Conservation (phyloP, 2,113 vertebrate genomes). For the Cyprinodon tularosa region DNA sequence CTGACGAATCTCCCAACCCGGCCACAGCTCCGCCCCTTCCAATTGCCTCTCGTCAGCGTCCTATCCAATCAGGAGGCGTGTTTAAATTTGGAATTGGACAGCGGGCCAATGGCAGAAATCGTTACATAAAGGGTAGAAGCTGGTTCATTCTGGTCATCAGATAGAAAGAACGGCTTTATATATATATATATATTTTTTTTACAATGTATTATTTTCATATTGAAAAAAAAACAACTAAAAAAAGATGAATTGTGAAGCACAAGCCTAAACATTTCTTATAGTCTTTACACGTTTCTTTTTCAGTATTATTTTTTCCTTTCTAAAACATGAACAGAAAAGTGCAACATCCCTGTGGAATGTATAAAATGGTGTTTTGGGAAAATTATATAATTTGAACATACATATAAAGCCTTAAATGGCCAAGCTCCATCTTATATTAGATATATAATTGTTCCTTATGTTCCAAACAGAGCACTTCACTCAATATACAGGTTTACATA, state of each 20-base stretch:
- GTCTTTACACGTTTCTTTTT: neutral
- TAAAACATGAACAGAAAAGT: neutral
- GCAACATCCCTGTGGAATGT: neutral
- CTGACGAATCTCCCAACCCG: conserved; percentile 47
- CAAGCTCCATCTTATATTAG: too few species aligned
- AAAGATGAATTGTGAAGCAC: too few species aligned
- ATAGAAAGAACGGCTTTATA: conserved; percentile 8
- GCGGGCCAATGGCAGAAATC: conserved; percentile 69
- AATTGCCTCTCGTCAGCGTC: conserved; percentile 12
- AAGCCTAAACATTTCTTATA: too few species aligned
- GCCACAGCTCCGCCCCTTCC: conserved; percentile 50
- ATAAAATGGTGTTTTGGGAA: neutral
- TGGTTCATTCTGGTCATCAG: conserved; percentile 38
- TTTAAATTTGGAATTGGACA: conserved; percentile 72
- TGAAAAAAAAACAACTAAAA: neutral
- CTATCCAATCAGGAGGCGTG: conserved; percentile 67
- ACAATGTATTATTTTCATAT: neutral
- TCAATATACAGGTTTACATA: too few species aligned
- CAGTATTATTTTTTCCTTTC: neutral
- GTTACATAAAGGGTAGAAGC: conserved; percentile 69
- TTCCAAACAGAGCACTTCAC: too few species aligned
- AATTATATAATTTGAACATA: neutral
- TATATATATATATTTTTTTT: too few species aligned
- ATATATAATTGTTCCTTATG: too few species aligned
- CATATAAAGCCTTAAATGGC: too few species aligned